Evolutionary conservation across 2,888 invertebrate species (phyloP).

Genomic region (Ichneumon xanthorius): DNA sequence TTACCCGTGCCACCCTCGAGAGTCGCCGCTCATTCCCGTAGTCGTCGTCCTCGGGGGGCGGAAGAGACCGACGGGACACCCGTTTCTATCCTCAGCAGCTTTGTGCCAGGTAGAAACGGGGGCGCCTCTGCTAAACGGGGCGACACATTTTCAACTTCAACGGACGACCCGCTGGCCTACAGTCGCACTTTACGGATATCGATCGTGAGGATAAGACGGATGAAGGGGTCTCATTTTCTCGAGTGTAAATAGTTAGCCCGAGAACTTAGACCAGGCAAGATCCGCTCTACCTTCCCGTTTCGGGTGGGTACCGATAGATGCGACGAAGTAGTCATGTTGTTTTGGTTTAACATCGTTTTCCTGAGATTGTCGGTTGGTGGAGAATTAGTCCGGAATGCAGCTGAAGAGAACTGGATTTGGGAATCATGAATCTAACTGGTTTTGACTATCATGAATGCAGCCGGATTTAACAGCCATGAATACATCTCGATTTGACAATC

Average conservation of each 20-base stretch:
- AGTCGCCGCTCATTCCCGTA: constrained; percentile 38
- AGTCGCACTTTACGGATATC: constrained; percentile 39
- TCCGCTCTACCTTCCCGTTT: background rate
- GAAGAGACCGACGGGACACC: constrained; percentile 51
- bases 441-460: too few relatives aligned
- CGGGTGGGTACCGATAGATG: background rate
- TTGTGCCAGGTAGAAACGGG: constrained; percentile 65
- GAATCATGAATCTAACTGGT: too few relatives aligned
- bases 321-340: background rate
- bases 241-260: constrained; percentile 45
- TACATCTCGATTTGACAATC: too few relatives aligned
- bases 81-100: constrained; percentile 23
- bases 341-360: background rate
- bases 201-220: constrained; percentile 68
- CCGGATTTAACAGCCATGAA: too few relatives aligned
- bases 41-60: constrained; percentile 19
- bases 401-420: too few relatives aligned
- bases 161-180: constrained; percentile 63
- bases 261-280: background rate
- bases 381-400: background rate
- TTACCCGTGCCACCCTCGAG: constrained; percentile 63
- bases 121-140: constrained; percentile 53
- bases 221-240: constrained; percentile 70
- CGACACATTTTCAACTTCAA: constrained; percentile 74
- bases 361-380: background rate